These are phyloP conservation scores for Drosophila putrida DNA, from an alignment of 2,888 invertebrate genomes.

Conservation along the genomic window DNA sequence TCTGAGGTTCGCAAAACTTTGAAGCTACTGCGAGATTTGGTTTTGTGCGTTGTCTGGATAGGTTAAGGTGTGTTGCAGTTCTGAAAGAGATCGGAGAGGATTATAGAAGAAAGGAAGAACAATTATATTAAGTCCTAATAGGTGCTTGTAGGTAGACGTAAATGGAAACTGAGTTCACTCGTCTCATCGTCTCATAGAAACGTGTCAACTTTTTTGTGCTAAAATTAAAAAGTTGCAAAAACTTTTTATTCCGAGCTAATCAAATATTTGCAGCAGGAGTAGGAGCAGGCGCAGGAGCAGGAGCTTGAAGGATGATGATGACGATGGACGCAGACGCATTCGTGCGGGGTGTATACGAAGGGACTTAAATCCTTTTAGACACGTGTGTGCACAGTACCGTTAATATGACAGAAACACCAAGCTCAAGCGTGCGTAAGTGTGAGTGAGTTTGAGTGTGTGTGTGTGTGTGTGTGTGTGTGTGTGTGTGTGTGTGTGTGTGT, in stretches of 20 bases:
- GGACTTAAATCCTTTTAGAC: constrained; percentile 79
- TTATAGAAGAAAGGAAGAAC: constrained; percentile 35
- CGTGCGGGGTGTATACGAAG: constrained; percentile 64
- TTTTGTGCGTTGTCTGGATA: constrained; percentile 1
- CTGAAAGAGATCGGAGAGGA: constrained; percentile 10
- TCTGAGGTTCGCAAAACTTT: constrained; percentile 46
- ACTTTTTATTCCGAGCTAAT: constrained; percentile 71
- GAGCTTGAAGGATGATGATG: constrained; percentile 8
- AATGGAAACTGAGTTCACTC: constrained; percentile 21
- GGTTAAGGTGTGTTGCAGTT: constrained; percentile 32
- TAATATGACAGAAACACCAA: constrained; percentile 80
- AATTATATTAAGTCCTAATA: constrained; percentile 50
- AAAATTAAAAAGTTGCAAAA: constrained; percentile 69
- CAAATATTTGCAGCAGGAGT: constrained; percentile 78
- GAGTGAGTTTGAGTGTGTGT: constrained; percentile 11
- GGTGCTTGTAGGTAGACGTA: constrained; percentile 20
- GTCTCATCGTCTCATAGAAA: constrained; percentile 1
- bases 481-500: constrained; percentile 12
- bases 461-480: constrained; percentile 11
- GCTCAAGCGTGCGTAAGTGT: constrained; percentile 64
- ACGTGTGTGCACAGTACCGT: constrained; percentile 80
- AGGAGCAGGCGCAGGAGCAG: constrained; percentile 25
- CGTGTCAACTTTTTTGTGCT: constrained; percentile 32
- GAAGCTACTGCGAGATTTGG: constrained; percentile 22
- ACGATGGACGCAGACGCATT: constrained; percentile 45